Conservation (phyloP, 2,797 vertebrate genomes). For the Eurystomus glaucurus region DNA sequence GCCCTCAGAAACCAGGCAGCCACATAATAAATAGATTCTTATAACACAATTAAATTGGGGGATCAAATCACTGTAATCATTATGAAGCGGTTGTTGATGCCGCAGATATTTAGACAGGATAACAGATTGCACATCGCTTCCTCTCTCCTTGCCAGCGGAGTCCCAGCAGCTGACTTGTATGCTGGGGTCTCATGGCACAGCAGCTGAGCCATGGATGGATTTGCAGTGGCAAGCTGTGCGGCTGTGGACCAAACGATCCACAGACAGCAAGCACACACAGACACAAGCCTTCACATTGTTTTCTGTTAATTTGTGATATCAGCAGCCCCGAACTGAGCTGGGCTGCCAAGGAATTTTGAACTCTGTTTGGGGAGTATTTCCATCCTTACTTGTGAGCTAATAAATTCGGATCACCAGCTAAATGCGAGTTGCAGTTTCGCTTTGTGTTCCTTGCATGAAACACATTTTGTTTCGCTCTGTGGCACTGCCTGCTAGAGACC, state of each 20-base stretch:
- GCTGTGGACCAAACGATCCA: not conserved
- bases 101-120: constrained; percentile 33
- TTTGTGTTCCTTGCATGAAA: not conserved
- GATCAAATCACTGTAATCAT: constrained; percentile 64
- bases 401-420: not conserved
- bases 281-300: not conserved
- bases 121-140: constrained; percentile 7
- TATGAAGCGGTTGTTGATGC: constrained; percentile 40
- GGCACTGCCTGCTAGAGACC: not conserved
- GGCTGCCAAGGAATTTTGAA: constrained; percentile 23
- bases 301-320: not conserved
- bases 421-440: not conserved
- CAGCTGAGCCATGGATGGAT: constrained; percentile 39
- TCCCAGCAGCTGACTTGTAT: constrained; percentile 38
- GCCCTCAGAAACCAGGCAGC: constrained; percentile 48
- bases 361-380: not conserved
- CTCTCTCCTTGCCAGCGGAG: constrained; percentile 22
- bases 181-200: not conserved
- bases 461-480: not conserved
- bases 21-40: constrained; percentile 48
- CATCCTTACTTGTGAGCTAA: not conserved
- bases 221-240: not conserved
- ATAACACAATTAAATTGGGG: constrained; percentile 57
- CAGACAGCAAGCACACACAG: not conserved
- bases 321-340: not conserved